Evolutionary conservation across 2,113 vertebrate species (phyloP), one percentile per base, ranked within the genome.

Genomic region (Drymodes brunneopygia): DNA sequence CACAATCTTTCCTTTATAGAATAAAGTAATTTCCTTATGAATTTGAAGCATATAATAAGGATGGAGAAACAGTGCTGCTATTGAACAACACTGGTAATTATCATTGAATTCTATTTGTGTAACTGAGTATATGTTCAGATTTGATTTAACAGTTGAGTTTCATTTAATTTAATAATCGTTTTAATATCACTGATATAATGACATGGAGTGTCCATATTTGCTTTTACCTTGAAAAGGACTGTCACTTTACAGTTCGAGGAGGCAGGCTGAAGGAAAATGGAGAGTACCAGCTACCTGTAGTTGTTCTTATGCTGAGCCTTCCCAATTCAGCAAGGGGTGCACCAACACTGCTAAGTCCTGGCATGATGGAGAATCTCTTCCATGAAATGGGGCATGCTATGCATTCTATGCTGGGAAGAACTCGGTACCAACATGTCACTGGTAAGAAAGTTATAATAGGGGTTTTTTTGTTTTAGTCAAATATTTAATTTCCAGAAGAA

Each of bases 371-470:
- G 90, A 99, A 99, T 95, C 99, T 99, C 35, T 99, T 99, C 97
- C 99, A 99, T 29, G 99, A 99, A 96, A 99, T 99, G 99, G 99
- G 99, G 2, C 99, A 99, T 48, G 99, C 99, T 89, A 99, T 99
- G 99, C 99, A 99, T 97, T 99, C 99, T 11, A 99, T 99, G 99
- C 97, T 99, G 73, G 99, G 99, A 57, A 98, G 99, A 81, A 99
- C 99, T 56, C 98, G 98, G 38, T 99, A 99, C 97, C 99, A 99
- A 48, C 99, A 99, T 4, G 98, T 99, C 78, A 99, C 99, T 29
- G 99, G 99, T 99, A 95, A 97, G 92, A 40, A 31, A 35, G 5
- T 16, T 48, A 22, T 22, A 38, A 42, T 12, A 38, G 13, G 48
- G 21, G 7, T 33, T 35, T n/a, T 35, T 58, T 88, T 86, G 20